These are phyloP conservation scores for Theonella swinhoei DNA, from an alignment of 37 sponge, comb jelly and placozoan species.

Conservation along the genomic window DNA sequence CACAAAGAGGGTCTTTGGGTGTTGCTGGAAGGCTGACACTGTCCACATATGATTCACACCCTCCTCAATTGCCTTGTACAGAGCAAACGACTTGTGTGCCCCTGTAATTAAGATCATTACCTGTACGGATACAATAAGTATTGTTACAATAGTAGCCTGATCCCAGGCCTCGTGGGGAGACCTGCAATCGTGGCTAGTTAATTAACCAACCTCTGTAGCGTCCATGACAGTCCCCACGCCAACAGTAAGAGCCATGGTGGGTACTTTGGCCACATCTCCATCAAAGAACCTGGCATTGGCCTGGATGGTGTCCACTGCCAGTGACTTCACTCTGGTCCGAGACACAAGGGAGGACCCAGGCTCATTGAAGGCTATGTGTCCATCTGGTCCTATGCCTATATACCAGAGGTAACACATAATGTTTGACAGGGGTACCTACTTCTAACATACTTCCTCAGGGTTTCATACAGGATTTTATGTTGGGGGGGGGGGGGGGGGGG, in stretches of 20 bases:
- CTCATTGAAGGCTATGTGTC: constrained; percentile 99
- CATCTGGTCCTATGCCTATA: constrained; percentile 95
- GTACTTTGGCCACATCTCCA: constrained; percentile 76
- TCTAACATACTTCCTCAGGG: background rate
- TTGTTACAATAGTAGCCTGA: too few relatives aligned
- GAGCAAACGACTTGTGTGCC: constrained; percentile 90
- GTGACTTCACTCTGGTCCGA: constrained; percentile 88
- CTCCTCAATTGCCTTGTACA: constrained; percentile 95
- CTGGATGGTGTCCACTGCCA: constrained; percentile 90
- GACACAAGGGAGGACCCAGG: constrained; percentile 95
- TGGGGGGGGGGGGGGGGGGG: too few relatives aligned
- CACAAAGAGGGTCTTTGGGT: constrained; percentile 83
- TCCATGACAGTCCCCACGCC: constrained; percentile 98
- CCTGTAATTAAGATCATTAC: constrained; percentile 96
- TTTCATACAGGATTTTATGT: too few relatives aligned
- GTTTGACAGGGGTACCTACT: too few relatives aligned
- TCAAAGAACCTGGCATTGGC: constrained; percentile 97
- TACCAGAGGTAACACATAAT: too few relatives aligned
- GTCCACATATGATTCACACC: constrained; percentile 99
- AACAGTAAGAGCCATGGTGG: constrained; percentile 91
- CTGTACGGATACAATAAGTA: constrained; percentile 26
- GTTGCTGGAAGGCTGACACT: constrained; percentile 96
- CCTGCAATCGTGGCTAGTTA: too few relatives aligned
- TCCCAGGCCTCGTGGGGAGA: too few relatives aligned
- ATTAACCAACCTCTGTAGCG: constrained; percentile 80